These are phyloP conservation scores for Tympanuchus pallidicinctus DNA, from an alignment of 2,113 vertebrate species.

Conservation along the genomic window DNA sequence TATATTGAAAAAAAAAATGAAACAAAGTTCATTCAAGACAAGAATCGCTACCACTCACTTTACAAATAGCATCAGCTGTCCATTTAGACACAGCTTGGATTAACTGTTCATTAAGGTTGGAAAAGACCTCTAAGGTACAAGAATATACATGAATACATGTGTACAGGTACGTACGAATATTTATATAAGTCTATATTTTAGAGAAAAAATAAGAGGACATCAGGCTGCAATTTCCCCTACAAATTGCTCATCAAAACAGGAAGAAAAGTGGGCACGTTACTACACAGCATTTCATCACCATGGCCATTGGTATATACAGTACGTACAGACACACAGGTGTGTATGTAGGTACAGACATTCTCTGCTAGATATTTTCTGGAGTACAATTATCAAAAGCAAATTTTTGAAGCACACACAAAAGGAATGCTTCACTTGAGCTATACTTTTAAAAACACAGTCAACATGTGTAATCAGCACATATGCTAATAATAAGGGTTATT, in stretches of 20 bases:
- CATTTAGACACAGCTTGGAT: not conserved
- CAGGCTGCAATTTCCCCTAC: not conserved
- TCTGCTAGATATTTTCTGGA: not conserved
- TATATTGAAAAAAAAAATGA: not conserved
- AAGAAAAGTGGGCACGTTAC: not conserved
- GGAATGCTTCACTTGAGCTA: not conserved
- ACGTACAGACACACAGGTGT: not conserved
- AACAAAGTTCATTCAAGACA: not conserved
- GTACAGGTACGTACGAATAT: not conserved
- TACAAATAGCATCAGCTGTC: not conserved
- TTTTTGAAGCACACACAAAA: not conserved
- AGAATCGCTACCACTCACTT: not conserved
- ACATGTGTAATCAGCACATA: not conserved
- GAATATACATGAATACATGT: fast-evolving
- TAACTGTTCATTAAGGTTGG: not conserved
- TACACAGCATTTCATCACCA: not conserved
- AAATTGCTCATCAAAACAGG: not conserved
- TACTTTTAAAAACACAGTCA: not conserved
- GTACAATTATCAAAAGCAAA: not conserved
- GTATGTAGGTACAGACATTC: not conserved
- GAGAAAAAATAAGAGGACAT: not conserved
- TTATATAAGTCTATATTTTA: not conserved
- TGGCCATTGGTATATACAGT: not conserved
- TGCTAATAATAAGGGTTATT: conserved; percentile 2
- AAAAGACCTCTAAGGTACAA: no score